A percentile compares a stretch with the other conserved stretches of the same genome.
Conservation (phyloP, 30 jellyfish, hydroid and myxozoan species). For the Rhopilema esculentum region DNA sequence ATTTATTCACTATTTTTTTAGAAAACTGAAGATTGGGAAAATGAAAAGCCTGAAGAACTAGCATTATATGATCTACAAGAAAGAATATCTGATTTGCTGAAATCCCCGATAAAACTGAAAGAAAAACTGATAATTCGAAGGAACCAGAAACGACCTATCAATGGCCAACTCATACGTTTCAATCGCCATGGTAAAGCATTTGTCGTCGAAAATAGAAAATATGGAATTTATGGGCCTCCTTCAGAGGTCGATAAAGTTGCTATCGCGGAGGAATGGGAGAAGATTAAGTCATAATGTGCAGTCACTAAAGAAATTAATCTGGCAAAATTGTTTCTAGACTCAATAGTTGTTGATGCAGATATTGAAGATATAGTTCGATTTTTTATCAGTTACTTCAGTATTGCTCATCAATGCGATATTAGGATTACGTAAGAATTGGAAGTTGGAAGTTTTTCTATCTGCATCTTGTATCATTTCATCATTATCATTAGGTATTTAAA, state of each 20-base stretch:
- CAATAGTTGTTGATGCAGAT: too few relatives aligned
- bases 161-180: slow-evolving; percentile 72
- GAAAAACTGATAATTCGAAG: background rate
- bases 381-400: too few relatives aligned
- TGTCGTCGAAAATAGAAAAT: slow-evolving; percentile 67
- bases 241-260: slow-evolving; percentile 43
- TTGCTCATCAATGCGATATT: too few relatives aligned
- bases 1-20: too few relatives aligned
- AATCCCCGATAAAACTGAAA: background rate
- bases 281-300: slow-evolving; percentile 27
- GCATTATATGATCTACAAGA: slow-evolving; percentile 34
- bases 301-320: too few relatives aligned
- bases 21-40: slow-evolving; percentile 93
- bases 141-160: slow-evolving; percentile 59
- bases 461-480: too few relatives aligned
- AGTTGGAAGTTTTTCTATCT: too few relatives aligned
- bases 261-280: slow-evolving; percentile 72
- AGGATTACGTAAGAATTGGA: too few relatives aligned
- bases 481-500: too few relatives aligned
- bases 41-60: slow-evolving; percentile 61
- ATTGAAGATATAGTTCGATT: too few relatives aligned
- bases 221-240: slow-evolving; percentile 82
- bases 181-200: slow-evolving; percentile 89
- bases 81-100: slow-evolving; percentile 23
- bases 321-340: too few relatives aligned